Evolutionary conservation across 2,113 vertebrate genomes (phyloP).

Genomic region (Corythaixoides concolor): DNA sequence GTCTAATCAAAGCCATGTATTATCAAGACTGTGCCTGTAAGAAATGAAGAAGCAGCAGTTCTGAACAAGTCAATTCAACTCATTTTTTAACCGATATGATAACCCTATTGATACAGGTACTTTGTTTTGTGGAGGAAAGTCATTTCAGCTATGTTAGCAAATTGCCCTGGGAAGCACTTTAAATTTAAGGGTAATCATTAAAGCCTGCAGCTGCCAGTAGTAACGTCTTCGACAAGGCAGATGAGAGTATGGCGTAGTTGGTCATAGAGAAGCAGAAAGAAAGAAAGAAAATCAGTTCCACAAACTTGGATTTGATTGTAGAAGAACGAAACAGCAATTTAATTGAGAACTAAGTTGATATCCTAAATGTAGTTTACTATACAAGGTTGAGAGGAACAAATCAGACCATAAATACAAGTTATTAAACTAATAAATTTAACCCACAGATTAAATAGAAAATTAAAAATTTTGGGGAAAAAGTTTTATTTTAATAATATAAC

Average conservation of each 20-base stretch:
- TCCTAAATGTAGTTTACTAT: background rate
- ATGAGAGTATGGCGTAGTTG: no score
- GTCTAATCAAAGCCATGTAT: background rate
- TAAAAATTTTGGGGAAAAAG: accelerated
- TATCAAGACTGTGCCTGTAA: background rate
- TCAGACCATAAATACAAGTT: background rate
- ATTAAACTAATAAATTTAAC: background rate
- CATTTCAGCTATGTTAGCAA: background rate
- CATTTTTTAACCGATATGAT: background rate
- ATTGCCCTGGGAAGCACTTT: background rate
- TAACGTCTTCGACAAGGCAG: background rate
- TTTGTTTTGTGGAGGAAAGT: background rate
- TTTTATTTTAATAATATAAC: background rate
- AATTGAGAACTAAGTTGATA: background rate
- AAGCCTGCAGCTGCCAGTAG: background rate
- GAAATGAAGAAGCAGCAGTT: background rate
- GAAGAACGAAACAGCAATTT: background rate
- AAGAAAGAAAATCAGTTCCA: background rate
- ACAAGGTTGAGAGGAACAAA: background rate
- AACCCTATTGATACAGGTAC: background rate
- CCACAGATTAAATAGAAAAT: background rate
- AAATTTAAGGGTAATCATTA: background rate
- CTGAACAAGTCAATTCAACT: background rate
- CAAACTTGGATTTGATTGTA: no score
- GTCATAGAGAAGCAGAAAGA: background rate